phyloP scores from a whole-genome alignment of 2,888 invertebrate species.

The Chrysolina haemoptera region DNA sequence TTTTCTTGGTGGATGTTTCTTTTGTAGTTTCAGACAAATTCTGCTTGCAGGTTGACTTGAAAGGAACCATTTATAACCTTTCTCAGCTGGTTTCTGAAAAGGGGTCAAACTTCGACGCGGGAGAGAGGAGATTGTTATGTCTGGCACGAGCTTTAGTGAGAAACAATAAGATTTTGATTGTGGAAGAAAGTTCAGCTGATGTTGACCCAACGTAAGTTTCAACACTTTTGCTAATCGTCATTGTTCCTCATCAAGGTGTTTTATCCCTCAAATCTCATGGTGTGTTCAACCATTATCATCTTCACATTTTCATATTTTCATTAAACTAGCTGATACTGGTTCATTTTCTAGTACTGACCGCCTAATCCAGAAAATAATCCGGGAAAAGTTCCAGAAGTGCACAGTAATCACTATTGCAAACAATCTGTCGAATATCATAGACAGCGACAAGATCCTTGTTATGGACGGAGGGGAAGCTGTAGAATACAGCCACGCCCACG shows the following conservation, averaged over 20 bases:
- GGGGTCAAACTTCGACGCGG: conserved; percentile 88
- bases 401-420: conserved; percentile 89
- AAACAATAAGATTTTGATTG: conserved; percentile 83
- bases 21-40: no score
- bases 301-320: no score
- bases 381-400: conserved; percentile 81
- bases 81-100: conserved; percentile 81
- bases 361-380: conserved; percentile 84
- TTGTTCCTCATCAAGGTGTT: no score
- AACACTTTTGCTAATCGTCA: no score
- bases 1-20: no score
- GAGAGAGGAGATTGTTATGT: conserved; percentile 90
- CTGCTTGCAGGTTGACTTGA: conserved; percentile 79
- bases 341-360: conserved; percentile 77
- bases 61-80: conserved; percentile 78
- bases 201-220: conserved; percentile 84
- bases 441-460: conserved; percentile 81
- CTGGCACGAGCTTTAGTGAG: conserved; percentile 88
- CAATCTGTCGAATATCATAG: conserved; percentile 89
- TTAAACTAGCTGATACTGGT: background rate
- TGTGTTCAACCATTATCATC: no score
- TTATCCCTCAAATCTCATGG: no score
- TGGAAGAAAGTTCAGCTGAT: conserved; percentile 95
- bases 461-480: conserved; percentile 72
- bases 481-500: conserved; percentile 73